Conservation (phyloP, 1,140 invertebrate species). For the Lepidostoma basale region DNA sequence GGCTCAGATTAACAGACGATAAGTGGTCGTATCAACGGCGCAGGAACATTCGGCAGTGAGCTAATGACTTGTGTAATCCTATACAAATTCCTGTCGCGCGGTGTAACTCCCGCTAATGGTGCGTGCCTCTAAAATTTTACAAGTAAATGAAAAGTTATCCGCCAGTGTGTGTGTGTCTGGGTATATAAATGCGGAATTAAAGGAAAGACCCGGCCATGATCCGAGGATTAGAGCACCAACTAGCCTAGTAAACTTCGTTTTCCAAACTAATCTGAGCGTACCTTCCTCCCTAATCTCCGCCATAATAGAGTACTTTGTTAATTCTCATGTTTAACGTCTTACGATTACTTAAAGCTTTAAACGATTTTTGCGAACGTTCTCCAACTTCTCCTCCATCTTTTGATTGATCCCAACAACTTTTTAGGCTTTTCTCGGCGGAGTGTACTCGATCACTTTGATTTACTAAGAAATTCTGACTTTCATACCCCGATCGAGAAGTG, state of each 20-base stretch:
- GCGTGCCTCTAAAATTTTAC: constrained; percentile 39
- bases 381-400: neutral
- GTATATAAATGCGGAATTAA: constrained; percentile 41
- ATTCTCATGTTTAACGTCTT: constrained; percentile 36
- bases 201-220: constrained; percentile 39
- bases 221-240: constrained; percentile 40
- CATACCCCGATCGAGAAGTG: too few species aligned
- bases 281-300: constrained; percentile 39
- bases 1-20: constrained; percentile 24
- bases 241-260: constrained; percentile 41
- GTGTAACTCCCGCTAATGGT: constrained; percentile 33
- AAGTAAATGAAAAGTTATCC: constrained; percentile 42
- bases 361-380: neutral
- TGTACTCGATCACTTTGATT: neutral
- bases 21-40: constrained; percentile 33
- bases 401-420: neutral
- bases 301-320: constrained; percentile 35
- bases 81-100: constrained; percentile 25
- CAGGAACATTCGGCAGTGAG: constrained; percentile 13
- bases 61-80: constrained; percentile 38
- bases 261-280: constrained; percentile 35
- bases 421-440: neutral
- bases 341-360: constrained; percentile 12
- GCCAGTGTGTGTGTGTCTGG: constrained; percentile 27
- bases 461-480: neutral